These are phyloP conservation scores for Knipowitschia caucasica DNA, from an alignment of 2,797 vertebrate species.

Conservation along the genomic window DNA sequence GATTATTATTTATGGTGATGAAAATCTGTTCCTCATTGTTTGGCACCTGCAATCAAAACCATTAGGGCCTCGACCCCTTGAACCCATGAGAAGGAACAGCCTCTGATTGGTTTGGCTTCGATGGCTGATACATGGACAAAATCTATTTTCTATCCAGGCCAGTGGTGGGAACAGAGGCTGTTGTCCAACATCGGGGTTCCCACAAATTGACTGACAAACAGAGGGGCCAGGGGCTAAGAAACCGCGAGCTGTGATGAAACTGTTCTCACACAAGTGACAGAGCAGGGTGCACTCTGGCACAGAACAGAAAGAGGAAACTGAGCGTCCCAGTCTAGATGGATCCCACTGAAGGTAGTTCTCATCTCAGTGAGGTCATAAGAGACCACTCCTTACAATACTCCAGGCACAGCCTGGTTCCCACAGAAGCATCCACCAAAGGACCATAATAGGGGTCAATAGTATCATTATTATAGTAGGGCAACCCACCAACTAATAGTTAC, in stretches of 20 bases:
- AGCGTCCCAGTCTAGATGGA: constrained; percentile 46
- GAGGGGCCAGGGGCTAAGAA: constrained; percentile 71
- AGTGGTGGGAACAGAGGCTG: constrained; percentile 78
- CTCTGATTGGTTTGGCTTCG: constrained; percentile 66
- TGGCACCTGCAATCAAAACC: constrained; percentile 78
- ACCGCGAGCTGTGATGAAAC: constrained; percentile 71
- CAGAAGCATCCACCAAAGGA: constrained; percentile 44
- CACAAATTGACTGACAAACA: constrained; percentile 76
- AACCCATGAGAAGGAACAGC: constrained; percentile 73
- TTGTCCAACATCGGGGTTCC: constrained; percentile 77
- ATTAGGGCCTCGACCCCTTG: constrained; percentile 70
- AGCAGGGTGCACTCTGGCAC: constrained; percentile 31
- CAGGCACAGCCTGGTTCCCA: constrained; percentile 61
- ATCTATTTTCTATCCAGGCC: constrained; percentile 77
- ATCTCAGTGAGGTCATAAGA: constrained; percentile 65
- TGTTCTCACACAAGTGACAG: constrained; percentile 67
- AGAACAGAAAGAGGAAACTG: constrained; percentile 24
- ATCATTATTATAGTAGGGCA: background rate
- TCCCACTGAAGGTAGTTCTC: constrained; percentile 70
- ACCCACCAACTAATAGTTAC: too few species aligned
- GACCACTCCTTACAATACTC: constrained; percentile 44
- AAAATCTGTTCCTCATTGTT: constrained; percentile 52
- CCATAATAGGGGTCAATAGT: constrained; percentile 19
- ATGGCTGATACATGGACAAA: constrained; percentile 60
- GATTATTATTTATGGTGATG: constrained; percentile 65